Conservation (phyloP, 37 sponge, comb jelly and placozoan genomes). For the Halichondria panicea region DNA sequence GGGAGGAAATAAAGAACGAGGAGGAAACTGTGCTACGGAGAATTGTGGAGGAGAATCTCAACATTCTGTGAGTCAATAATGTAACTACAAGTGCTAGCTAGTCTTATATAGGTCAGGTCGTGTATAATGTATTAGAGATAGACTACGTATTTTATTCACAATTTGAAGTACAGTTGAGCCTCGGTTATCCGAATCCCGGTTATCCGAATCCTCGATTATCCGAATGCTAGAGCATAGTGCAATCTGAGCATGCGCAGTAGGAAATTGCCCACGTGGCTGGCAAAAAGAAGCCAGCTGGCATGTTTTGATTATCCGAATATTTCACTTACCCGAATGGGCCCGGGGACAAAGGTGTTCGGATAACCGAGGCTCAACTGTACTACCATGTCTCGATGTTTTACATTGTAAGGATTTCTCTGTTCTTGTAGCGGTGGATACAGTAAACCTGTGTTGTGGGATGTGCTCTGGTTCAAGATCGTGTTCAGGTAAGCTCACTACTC, state of each 20-base stretch:
- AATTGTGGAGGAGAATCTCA: constrained; percentile 62
- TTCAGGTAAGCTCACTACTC: constrained; percentile 31
- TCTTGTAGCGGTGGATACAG: constrained; percentile 56
- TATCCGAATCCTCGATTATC: too few relatives aligned
- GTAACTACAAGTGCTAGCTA: neutral
- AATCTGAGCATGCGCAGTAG: too few relatives aligned
- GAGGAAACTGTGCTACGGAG: constrained; percentile 40
- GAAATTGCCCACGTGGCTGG: too few relatives aligned
- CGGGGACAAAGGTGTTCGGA: too few relatives aligned
- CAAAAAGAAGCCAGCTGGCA: too few relatives aligned
- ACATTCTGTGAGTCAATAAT: constrained; percentile 30
- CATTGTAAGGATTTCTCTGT: neutral
- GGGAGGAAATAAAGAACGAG: constrained; percentile 53
- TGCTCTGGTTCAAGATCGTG: constrained; percentile 36
- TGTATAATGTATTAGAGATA: neutral
- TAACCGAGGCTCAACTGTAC: neutral
- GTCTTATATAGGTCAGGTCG: neutral
- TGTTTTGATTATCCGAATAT: neutral
- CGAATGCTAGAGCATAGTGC: too few relatives aligned
- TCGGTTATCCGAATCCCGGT: too few relatives aligned
- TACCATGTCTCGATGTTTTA: neutral
- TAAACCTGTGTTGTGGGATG: constrained; percentile 55
- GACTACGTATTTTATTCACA: neutral
- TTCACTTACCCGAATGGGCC: neutral
- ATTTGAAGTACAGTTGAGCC: neutral